Evolutionary conservation across 2,888 invertebrate species (phyloP), one percentile per base, ranked within the genome.

Genomic region (Archips xylosteana): DNA sequence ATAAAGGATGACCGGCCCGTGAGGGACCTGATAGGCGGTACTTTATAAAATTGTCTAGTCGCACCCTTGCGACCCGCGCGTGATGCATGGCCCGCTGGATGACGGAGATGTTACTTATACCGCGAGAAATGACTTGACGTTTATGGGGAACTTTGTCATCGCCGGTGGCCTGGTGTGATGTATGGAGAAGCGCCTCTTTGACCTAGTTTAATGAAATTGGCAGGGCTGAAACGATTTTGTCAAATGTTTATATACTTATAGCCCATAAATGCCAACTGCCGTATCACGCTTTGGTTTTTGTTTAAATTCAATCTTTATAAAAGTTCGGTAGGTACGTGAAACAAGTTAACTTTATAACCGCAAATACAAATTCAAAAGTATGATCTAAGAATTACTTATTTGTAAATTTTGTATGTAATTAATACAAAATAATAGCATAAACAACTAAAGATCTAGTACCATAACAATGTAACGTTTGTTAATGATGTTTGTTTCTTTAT

Each of bases 1-100:
- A 94, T 94, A 94, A 94, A 92, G 92, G 94, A 94, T 94, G 91
- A 87, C 88, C 88, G 89, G 87, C 78, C 85, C 86, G 88, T 80
- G 83, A 81, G 87, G 86, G 88, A 82, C 81, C 87, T 87, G 92
- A 91, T 90, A 88, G 85, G 87, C 81, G 87, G 78, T 89, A 87
- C 87, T 91, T 91, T 91, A 92, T 91, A 90, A 92, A 89, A 91
- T 91, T 89, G 89, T 89, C 57, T 57, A 87, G 85, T 81, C 80
- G 83, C 69, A 77, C 77, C 79, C 83, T 84, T 85, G 23, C 23
- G 79, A 76, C 77, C 71, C 73, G 77, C 59, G 57, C 76, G 82
- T 88, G 89, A 90, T 87, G 87, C 88, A 89, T 89, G 84, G 81
- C 78, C 76, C 80, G 79, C 42, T 60, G 54, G 74, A 65, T 74